Percentiles rank a stretch among this genome's conserved stretches.
Conservation (phyloP, 1,140 invertebrate genomes). For the Sipha flava region DNA sequence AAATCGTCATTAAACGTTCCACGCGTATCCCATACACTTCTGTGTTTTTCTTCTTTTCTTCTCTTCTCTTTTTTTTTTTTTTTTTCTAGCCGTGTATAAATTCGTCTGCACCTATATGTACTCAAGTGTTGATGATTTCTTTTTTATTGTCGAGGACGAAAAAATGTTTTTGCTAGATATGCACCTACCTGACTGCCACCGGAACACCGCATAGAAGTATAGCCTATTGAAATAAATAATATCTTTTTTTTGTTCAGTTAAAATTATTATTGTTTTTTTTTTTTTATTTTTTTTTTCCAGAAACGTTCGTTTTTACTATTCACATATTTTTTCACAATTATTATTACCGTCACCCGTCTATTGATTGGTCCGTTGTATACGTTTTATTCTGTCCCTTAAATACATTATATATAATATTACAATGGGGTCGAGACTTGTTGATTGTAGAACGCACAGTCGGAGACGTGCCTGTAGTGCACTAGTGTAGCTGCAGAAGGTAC, state of each 20-base stretch:
- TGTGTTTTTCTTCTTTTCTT: not conserved
- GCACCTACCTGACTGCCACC: not conserved
- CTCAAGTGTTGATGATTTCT: not conserved
- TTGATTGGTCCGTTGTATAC: too few species aligned
- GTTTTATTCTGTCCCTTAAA: too few species aligned
- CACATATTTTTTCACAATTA: too few species aligned
- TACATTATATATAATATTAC: too few species aligned
- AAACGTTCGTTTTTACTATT: not conserved
- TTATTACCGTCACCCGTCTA: too few species aligned
- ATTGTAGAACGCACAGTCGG: too few species aligned
- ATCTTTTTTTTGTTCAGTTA: not conserved
- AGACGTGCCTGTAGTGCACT: too few species aligned
- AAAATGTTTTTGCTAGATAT: not conserved
- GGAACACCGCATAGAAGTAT: not conserved
- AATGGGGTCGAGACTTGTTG: too few species aligned
- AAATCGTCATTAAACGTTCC: conserved; percentile 22
- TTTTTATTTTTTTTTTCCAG: not conserved
- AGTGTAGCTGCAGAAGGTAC: too few species aligned
- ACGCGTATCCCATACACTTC: not conserved
- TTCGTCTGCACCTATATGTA: not conserved
- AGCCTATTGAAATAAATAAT: not conserved
- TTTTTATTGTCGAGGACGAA: not conserved
- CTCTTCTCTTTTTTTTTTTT: not conserved
- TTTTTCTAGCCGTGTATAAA: not conserved
- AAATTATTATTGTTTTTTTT: too few species aligned